Base-by-base conservation (phyloP, 64 coral and sea anemone genomes). In the Hydrozoanthus tunicans region DNA sequence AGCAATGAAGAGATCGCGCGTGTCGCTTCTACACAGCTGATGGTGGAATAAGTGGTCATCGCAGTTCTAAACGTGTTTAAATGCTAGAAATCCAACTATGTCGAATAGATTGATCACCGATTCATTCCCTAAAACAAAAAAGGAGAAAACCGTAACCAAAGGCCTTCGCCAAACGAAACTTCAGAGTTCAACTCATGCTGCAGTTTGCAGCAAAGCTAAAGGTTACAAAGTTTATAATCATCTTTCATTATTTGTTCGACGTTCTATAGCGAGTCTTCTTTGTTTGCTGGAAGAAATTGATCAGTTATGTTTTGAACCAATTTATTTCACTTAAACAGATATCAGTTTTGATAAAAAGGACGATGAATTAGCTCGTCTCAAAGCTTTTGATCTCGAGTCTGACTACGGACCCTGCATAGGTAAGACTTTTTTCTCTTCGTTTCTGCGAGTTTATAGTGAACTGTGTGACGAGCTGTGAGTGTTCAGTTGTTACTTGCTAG, bases 71-170 rank as follows among this genome's bases (percentile, higher is more conserved):
- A 9, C 14, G 53, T 77, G 9, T 53, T 32, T 9, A 6, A 25
- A 32, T 12, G 23, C 64, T 17, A 4, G 64, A 64, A 81, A 52
- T 10, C n/a, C 52, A 6, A 74, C 5, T 0, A 88, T 88, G 84
- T 88, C 84, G 69, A 88, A 88, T 70, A 74, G 84, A 51, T 43
- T 88, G 69, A 88, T 88, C 84, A 88, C 84, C 56, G 84, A 88
- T 88, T 75, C 84, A 20, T 88, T 88, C 26, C 84, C 84, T 12
- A 88, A 75, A 73, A 74, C 69, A 6, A 88, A 88, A 73, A 88
- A 75, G 68, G 84, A 88, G 20, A 88, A 88, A 88, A 51, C 55
- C 3, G 9, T 74, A 32, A 88, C 23, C 53, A 88, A 88, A 61
- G 32, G 1, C 6, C 59, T 58, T 59, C 84, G 84, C 11, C 84